Base-by-base conservation (phyloP, 2,113 vertebrate genomes). In the Nothoprocta perdicaria region DNA sequence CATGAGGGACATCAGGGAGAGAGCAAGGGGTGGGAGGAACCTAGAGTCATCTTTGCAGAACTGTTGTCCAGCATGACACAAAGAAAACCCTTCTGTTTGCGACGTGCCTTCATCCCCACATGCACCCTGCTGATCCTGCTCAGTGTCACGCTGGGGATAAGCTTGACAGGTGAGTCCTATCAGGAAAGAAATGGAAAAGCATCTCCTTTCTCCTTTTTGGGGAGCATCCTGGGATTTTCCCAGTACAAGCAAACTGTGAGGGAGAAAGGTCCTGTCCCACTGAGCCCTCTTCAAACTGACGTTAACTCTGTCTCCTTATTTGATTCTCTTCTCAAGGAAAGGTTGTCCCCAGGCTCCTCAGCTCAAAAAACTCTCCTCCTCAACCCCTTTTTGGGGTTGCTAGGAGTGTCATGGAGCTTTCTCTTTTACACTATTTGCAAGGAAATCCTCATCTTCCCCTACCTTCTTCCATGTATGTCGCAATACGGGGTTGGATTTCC, bases 371-470 rank as follows among this genome's bases (percentile, higher is more conserved):
- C 19, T 45, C 24, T 19, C 4, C 15, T 45, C 77, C 35, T 43
- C 23, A 6, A 24, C 50, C 50, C 23, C 22, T 61, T 86, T 45
- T n/a, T 48, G 31, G 58, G 33, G 8, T 9, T 67, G 14, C 43
- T 7, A 2, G 2, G 6, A 3, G 2, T 33, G 33, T 77, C 35
- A 6, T 26, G 38, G 9, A 10, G 4, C 6, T 60, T 50, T 62
- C 17, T 46, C 21, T 14, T 55, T 79, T 22, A 3, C 24, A 79
- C n/a, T 18, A 0, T 26, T 3, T 4, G 5, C 3, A 18, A 26
- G 11, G 50, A 52, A 24, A 24, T 10, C 3, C n/a, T 2, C 0
- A 5, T 19, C 9, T 53, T 7, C 2, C 10, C 48, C 7, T 0
- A 22, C 31, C 1, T 71, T 72, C 48, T 40, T 11, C 48, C 4